Conservation (phyloP, 1,140 invertebrate species). For the Zeugodacus cucurbitae region DNA sequence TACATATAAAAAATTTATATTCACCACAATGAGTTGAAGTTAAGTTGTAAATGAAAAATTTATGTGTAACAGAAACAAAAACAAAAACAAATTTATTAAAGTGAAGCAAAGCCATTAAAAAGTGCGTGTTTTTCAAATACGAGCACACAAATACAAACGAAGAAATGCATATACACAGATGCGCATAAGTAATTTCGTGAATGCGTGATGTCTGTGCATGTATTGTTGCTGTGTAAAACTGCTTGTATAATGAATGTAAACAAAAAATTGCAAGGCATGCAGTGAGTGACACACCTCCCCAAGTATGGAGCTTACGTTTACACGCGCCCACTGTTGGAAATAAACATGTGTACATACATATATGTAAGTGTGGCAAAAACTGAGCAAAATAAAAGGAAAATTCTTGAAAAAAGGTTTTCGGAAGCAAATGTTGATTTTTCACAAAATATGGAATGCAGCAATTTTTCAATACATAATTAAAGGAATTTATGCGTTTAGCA, state of each 20-base stretch:
- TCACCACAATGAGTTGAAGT: neutral
- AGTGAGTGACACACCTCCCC: neutral
- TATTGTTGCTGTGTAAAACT: too few relatives aligned
- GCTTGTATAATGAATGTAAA: neutral
- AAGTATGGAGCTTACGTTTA: too few relatives aligned
- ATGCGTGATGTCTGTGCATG: neutral
- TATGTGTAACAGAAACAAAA: neutral
- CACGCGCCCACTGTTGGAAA: too few relatives aligned
- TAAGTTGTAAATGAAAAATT: neutral
- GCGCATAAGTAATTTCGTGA: neutral
- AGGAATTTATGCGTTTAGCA: neutral
- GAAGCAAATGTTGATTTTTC: neutral
- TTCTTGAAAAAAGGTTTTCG: neutral
- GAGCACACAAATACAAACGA: neutral
- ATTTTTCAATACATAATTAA: neutral
- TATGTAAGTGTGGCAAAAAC: neutral
- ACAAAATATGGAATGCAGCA: too few relatives aligned
- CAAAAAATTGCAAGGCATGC: neutral
- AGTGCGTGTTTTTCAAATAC: neutral
- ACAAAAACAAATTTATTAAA: neutral
- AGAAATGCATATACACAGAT: neutral
- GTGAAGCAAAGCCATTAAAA: neutral
- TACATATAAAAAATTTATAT: neutral
- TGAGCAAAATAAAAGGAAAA: neutral
- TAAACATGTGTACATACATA: neutral